phyloP scores from a whole-genome alignment of 2,888 invertebrate genomes.

The Drosophila meridiana region DNA sequence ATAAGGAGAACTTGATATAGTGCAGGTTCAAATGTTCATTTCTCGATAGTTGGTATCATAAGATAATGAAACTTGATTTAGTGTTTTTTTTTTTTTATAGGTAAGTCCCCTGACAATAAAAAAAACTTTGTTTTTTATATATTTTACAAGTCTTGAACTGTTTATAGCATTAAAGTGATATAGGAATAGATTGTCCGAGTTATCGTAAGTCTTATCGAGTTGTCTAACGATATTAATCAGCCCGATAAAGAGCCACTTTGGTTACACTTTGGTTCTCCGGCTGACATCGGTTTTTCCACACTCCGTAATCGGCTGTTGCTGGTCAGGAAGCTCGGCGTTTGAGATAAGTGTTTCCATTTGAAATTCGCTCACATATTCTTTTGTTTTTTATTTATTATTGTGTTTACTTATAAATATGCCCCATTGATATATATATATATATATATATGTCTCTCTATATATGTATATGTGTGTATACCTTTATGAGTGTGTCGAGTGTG shows the following conservation, averaged over 20 bases:
- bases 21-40: slow-evolving; percentile 5
- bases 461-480: slow-evolving; percentile 20
- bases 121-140: neutral
- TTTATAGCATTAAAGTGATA: slow-evolving; percentile 2
- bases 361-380: slow-evolving; percentile 36
- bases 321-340: slow-evolving; percentile 34
- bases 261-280: neutral
- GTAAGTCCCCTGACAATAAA: slow-evolving; percentile 2
- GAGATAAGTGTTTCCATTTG: slow-evolving; percentile 42
- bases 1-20: neutral
- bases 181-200: neutral
- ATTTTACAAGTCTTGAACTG: neutral
- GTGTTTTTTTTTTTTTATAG: neutral
- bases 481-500: slow-evolving; percentile 62
- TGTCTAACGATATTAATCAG: slow-evolving; percentile 6
- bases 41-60: slow-evolving; percentile 3
- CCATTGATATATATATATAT: neutral
- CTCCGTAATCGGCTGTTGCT: slow-evolving; percentile 32
- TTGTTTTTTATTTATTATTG: slow-evolving; percentile 62
- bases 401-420: slow-evolving; percentile 36
- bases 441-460: neutral
- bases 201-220: slow-evolving; percentile 1
- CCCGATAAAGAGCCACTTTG: neutral
- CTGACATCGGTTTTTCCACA: slow-evolving; percentile 21
- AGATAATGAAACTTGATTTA: slow-evolving; percentile 11